Conservation (phyloP, 2,888 invertebrate genomes). For the Catocala fraxini region DNA sequence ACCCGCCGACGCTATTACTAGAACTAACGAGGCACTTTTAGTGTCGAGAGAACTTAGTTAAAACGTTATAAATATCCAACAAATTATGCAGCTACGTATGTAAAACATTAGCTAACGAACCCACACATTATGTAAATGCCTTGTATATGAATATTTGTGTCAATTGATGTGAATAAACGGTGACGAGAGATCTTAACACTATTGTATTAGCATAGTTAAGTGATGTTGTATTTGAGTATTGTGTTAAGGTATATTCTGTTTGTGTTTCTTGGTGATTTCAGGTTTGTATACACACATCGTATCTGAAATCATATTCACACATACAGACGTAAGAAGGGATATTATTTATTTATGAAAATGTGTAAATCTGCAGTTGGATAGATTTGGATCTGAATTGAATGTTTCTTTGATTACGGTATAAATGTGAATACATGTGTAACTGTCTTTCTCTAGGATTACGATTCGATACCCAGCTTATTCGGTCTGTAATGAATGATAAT, state of each 20-base stretch:
- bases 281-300: background rate
- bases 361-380: too few relatives aligned
- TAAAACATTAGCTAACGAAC: slow-evolving; percentile 54
- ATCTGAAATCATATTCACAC: background rate
- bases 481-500: too few relatives aligned
- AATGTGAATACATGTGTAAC: too few relatives aligned
- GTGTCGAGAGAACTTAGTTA: slow-evolving; percentile 10
- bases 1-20: too few relatives aligned
- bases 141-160: slow-evolving; percentile 44
- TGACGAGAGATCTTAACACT: slow-evolving; percentile 48
- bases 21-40: too few relatives aligned
- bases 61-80: slow-evolving; percentile 34
- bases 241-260: slow-evolving; percentile 1
- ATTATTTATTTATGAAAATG: too few relatives aligned
- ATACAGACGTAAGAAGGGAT: background rate
- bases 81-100: slow-evolving; percentile 39
- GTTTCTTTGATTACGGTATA: too few relatives aligned
- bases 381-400: too few relatives aligned
- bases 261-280: slow-evolving; percentile 15
- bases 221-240: slow-evolving; percentile 22
- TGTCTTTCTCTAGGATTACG: too few relatives aligned
- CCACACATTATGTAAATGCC: slow-evolving; percentile 52
- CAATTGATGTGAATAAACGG: slow-evolving; percentile 53
- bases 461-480: too few relatives aligned
- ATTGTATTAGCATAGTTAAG: slow-evolving; percentile 38